These are phyloP conservation scores for Sclerurus mexicanus DNA, from an alignment of 2,113 vertebrate species.

Conservation along the genomic window DNA sequence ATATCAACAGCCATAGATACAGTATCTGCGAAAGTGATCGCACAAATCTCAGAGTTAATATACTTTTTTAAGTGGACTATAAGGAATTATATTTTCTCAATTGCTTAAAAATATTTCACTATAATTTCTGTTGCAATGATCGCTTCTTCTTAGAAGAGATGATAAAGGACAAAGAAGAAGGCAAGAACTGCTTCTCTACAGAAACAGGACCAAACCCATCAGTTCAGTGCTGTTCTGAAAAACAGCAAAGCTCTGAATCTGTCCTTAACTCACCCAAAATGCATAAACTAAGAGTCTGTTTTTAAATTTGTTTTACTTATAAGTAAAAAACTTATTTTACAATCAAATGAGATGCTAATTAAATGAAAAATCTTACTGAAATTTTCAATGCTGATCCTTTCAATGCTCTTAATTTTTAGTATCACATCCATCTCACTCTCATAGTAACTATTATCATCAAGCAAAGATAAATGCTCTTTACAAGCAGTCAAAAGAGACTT, in stretches of 20 bases:
- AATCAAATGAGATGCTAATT: neutral
- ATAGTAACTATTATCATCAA: neutral
- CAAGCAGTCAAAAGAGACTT: neutral
- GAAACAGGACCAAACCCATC: neutral
- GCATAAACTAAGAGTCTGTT: neutral
- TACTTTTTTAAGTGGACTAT: neutral
- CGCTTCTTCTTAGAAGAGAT: neutral
- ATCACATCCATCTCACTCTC: neutral
- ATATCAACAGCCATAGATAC: neutral
- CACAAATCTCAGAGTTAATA: slow-evolving; percentile 18
- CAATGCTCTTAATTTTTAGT: slow-evolving; percentile 7
- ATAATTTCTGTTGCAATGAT: neutral
- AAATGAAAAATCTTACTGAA: neutral
- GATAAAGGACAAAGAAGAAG: neutral
- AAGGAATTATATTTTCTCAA: neutral
- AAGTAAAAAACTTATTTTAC: neutral
- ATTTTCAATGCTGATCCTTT: neutral
- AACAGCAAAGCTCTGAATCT: neutral
- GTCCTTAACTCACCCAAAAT: neutral
- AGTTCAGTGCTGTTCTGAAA: neutral
- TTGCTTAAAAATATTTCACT: slow-evolving; percentile 6
- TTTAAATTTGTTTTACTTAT: neutral
- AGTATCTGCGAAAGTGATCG: neutral
- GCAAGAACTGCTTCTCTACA: neutral
- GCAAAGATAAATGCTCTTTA: slow-evolving; percentile 4